Conservation (phyloP, 2,797 vertebrate genomes). For the Smutsia temminckii region DNA sequence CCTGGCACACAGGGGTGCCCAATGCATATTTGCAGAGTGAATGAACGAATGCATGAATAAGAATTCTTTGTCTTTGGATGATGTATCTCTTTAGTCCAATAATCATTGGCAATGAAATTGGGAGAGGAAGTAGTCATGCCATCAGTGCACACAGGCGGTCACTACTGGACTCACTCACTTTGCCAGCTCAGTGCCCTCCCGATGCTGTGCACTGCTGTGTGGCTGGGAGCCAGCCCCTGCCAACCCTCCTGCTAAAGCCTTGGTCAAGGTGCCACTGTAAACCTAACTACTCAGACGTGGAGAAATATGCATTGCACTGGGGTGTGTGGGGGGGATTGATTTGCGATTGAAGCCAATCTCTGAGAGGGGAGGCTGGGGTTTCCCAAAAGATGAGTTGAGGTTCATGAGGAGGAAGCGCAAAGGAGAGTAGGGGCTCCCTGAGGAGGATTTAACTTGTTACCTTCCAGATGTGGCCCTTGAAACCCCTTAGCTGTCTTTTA, state of each 20-base stretch:
- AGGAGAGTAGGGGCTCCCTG: background rate
- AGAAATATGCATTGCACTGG: background rate
- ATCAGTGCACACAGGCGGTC: background rate
- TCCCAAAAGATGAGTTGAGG: background rate
- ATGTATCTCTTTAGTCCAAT: background rate
- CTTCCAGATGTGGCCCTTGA: background rate
- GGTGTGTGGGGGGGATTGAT: background rate
- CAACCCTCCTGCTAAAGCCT: background rate
- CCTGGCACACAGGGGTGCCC: background rate
- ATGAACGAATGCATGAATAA: background rate
- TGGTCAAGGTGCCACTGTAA: background rate
- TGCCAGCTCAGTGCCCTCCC: background rate
- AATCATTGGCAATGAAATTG: background rate
- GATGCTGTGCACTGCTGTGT: background rate
- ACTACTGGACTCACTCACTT: background rate
- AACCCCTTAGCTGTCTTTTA: background rate
- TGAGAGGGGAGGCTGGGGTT: background rate
- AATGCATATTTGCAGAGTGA: background rate
- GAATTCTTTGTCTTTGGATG: background rate
- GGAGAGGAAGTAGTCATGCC: background rate
- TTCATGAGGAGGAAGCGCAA: background rate
- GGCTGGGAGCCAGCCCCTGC: too few relatives aligned
- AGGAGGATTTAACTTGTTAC: background rate
- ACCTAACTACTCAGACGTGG: background rate
- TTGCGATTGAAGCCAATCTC: background rate